Evolutionary conservation across 2,113 vertebrate species (phyloP), one percentile per base, ranked within the genome.

Genomic region (Lycaon pictus): DNA sequence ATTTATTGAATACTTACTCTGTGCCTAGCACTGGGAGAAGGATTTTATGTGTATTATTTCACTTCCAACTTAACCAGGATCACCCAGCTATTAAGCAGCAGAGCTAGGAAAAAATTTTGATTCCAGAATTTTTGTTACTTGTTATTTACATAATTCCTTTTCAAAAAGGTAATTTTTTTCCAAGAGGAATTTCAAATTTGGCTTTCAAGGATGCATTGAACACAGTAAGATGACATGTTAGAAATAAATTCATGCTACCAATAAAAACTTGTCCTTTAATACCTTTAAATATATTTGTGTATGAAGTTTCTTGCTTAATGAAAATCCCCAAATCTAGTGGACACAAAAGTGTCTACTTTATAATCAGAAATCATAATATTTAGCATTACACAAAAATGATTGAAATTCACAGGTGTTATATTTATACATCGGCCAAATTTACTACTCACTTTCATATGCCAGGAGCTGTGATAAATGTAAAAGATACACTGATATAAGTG

Each of bases 161-260:
- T 10, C 51, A n/a, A 67, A 88, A 74, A 65, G 10, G 1, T 16
- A 74, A 12, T 88, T 56, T 82, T 58, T 77, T 94, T 77, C 11
- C 29, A 60, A 86, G 95, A 92, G 86, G 2, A 83, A 63, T 69
- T 92, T 83, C 35, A 79, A 90, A 90, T 92, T 83, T 90, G 32
- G 29, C 25, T 87, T 27, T 37, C 5, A 80, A 77, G 0, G 74
- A 69, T 60, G 53, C 35, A 65, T 51, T 20, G 22, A 88, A 53
- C 63, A 63, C 22, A 88, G 4, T 88, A 82, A 90, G 22, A 56
- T 72, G 56, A 51, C 3, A 80, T 63, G 35, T 77, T 79, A 91
- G 25, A 72, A 96, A 67, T 11, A 93, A 95, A 53, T 11, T 32
- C 76, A 72, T 43, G 27, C 27, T 90, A 88, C 58, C 81, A 90